These are phyloP conservation scores for Dasyurus viverrinus DNA, from an alignment of 2,113 vertebrate genomes.

Conservation along the genomic window DNA sequence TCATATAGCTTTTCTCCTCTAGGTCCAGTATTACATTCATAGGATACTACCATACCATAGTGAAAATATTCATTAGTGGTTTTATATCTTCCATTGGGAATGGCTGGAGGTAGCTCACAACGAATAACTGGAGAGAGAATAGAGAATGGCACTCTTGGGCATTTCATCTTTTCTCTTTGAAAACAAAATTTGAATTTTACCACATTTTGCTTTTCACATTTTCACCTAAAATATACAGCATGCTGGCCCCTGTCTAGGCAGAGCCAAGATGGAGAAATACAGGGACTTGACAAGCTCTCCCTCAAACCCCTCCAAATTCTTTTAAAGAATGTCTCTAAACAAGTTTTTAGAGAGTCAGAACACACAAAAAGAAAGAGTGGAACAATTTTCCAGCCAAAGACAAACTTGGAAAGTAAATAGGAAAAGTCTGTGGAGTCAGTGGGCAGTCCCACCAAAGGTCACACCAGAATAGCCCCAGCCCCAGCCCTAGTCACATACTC, in stretches of 20 bases:
- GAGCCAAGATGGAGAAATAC: too few relatives aligned
- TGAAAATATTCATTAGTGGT: conserved; percentile 52
- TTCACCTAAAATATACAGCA: not conserved
- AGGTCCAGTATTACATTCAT: conserved; percentile 56
- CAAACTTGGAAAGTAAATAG: too few relatives aligned
- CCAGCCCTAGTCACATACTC: too few relatives aligned
- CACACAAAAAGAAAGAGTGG: too few relatives aligned
- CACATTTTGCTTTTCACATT: conserved; percentile 10
- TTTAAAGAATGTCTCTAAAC: too few relatives aligned
- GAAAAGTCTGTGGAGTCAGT: too few relatives aligned
- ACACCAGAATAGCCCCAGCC: too few relatives aligned
- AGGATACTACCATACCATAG: conserved; percentile 71
- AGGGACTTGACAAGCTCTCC: too few relatives aligned
- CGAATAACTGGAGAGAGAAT: conserved; percentile 74
- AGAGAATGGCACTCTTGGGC: conserved; percentile 39
- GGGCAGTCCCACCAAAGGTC: too few relatives aligned
- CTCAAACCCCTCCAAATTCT: too few relatives aligned
- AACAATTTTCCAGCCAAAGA: too few relatives aligned
- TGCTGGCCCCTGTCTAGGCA: not conserved
- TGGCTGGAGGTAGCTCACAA: conserved; percentile 72
- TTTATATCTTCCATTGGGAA: conserved; percentile 73
- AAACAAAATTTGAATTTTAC: conserved; percentile 25
- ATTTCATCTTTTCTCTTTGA: conserved; percentile 2
- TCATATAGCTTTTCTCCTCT: conserved; percentile 59
- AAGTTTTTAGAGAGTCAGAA: too few relatives aligned